phyloP scores from a whole-genome alignment of 1,140 invertebrate species.

The Hesperophylax magnus region DNA sequence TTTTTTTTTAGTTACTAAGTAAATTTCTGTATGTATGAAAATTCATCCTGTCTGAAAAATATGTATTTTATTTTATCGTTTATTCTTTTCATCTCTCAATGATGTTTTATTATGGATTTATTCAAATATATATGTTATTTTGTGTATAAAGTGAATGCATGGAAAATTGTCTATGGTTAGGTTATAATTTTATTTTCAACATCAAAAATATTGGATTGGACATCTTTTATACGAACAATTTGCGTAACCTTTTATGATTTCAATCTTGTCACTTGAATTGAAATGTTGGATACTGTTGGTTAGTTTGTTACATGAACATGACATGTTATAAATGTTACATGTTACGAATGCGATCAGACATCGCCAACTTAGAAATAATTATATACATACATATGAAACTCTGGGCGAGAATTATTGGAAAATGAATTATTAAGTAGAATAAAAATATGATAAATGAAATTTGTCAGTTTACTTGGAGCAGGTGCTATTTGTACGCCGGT shows the following conservation, averaged over 20 bases:
- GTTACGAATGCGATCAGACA: constrained; percentile 40
- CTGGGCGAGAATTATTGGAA: not conserved
- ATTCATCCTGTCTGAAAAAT: constrained; percentile 47
- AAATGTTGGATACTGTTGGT: constrained; percentile 49
- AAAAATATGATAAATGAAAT: constrained; percentile 55
- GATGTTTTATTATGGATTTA: constrained; percentile 45
- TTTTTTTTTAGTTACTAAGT: constrained; percentile 56
- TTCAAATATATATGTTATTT: constrained; percentile 57
- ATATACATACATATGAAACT: constrained; percentile 37
- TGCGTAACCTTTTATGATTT: constrained; percentile 45
- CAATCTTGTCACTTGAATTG: constrained; percentile 43
- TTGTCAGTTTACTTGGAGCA: constrained; percentile 55
- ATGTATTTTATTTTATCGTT: constrained; percentile 54
- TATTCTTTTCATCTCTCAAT: constrained; percentile 36
- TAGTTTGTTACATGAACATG: not conserved
- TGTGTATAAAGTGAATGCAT: constrained; percentile 57
- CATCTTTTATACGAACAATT: constrained; percentile 50
- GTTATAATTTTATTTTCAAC: constrained; percentile 53
- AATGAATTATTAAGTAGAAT: constrained; percentile 33
- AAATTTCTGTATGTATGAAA: constrained; percentile 58
- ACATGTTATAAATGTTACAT: too few species aligned
- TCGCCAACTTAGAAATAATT: constrained; percentile 48
- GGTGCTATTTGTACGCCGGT: constrained; percentile 55
- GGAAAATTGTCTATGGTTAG: constrained; percentile 54
- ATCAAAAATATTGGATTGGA: constrained; percentile 44